These are phyloP conservation scores for Drosophila lacicola DNA, from an alignment of 2,888 invertebrate genomes.

Conservation along the genomic window DNA sequence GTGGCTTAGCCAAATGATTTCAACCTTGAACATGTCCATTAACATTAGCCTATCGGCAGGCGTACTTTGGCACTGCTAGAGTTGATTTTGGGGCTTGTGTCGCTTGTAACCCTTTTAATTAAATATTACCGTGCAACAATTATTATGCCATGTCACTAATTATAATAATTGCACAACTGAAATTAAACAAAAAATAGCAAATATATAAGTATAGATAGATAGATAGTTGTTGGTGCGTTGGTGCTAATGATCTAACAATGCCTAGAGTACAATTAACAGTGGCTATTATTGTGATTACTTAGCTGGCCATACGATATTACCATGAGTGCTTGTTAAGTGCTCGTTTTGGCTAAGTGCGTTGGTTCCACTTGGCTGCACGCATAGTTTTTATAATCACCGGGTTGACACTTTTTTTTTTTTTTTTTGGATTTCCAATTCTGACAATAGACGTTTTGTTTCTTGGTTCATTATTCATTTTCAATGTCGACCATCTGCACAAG, in stretches of 20 bases:
- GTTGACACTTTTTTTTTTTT: slow-evolving; percentile 39
- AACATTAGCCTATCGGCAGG: slow-evolving; percentile 48
- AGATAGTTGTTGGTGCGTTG: slow-evolving; percentile 49
- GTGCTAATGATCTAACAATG: slow-evolving; percentile 62
- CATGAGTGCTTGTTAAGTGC: slow-evolving; percentile 30
- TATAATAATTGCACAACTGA: slow-evolving; percentile 57
- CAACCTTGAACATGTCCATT: slow-evolving; percentile 44
- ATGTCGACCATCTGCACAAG: slow-evolving; percentile 33
- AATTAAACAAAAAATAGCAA: slow-evolving; percentile 8
- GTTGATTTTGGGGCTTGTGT: slow-evolving; percentile 55
- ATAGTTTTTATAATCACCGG: slow-evolving; percentile 31
- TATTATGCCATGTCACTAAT: slow-evolving; percentile 59
- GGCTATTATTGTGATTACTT: slow-evolving; percentile 28
- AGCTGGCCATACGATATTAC: slow-evolving; percentile 25
- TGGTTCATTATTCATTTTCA: slow-evolving; percentile 46
- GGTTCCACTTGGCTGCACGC: slow-evolving; percentile 45
- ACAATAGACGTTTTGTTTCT: slow-evolving; percentile 18
- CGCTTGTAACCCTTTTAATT: slow-evolving; percentile 37
- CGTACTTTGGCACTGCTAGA: slow-evolving; percentile 43
- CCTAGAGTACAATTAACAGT: slow-evolving; percentile 47
- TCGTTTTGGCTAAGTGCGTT: slow-evolving; percentile 10
- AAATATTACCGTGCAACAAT: slow-evolving; percentile 51
- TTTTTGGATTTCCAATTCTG: slow-evolving; percentile 30
- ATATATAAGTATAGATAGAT: slow-evolving; percentile 13
- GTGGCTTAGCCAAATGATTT: slow-evolving; percentile 8